These are phyloP conservation scores for Coptodon rendalli DNA, from an alignment of 2,113 vertebrate species.

Conservation along the genomic window DNA sequence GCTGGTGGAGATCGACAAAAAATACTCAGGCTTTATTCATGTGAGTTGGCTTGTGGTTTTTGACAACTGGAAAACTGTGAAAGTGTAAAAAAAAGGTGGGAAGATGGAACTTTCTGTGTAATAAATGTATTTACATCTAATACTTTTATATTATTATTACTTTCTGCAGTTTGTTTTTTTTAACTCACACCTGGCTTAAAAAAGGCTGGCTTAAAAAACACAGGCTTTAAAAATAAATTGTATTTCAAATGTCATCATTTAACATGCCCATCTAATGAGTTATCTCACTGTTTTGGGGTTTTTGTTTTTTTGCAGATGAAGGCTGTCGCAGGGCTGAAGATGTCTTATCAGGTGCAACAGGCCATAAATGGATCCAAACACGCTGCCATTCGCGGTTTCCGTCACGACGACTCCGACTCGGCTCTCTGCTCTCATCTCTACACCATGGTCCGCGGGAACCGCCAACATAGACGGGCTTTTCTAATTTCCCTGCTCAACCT, in stretches of 20 bases:
- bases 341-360: slow-evolving; percentile 96
- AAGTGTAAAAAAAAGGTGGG: background rate
- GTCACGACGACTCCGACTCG: slow-evolving; percentile 82
- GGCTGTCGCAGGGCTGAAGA: slow-evolving; percentile 97
- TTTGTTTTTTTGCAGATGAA: slow-evolving; percentile 84
- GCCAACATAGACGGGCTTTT: slow-evolving; percentile 94
- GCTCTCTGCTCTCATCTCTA: slow-evolving; percentile 93
- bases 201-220: background rate
- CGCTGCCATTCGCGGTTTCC: slow-evolving; percentile 83
- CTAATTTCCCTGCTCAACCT: slow-evolving; percentile 95
- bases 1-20: slow-evolving; percentile 97
- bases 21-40: slow-evolving; percentile 97
- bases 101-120: background rate
- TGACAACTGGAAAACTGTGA: background rate
- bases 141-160: background rate
- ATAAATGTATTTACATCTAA: background rate
- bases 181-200: background rate
- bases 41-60: slow-evolving; percentile 71
- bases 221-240: background rate
- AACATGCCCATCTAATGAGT: background rate
- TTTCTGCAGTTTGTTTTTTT: background rate
- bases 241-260: background rate
- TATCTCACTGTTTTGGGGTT: background rate
- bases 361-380: slow-evolving; percentile 81
- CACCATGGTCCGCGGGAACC: slow-evolving; percentile 92